Conservation (phyloP, 1,140 invertebrate species). For the Diachasmimorpha longicaudata region DNA sequence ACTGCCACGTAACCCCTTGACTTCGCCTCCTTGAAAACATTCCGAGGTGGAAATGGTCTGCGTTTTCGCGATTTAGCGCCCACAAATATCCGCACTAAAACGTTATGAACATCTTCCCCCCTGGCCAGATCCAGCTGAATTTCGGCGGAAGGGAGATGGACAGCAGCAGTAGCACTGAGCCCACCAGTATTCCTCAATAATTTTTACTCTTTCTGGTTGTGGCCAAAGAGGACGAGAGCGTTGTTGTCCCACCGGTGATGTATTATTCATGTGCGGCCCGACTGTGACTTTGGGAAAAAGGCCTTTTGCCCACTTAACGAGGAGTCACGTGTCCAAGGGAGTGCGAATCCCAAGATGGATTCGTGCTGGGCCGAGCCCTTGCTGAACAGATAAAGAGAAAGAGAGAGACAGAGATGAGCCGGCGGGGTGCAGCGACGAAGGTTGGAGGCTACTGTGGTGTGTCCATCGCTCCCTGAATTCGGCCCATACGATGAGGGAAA, state of each 20-base stretch:
- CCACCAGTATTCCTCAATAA: neutral
- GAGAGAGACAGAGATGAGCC: neutral
- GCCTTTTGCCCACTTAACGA: constrained; percentile 31
- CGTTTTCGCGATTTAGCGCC: neutral
- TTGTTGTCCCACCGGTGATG: constrained; percentile 19
- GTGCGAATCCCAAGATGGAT: constrained; percentile 35
- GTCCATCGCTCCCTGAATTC: neutral
- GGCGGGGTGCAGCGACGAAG: neutral
- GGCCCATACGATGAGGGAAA: neutral
- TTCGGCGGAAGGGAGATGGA: too few relatives aligned
- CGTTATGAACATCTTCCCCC: too few relatives aligned
- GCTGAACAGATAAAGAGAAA: neutral
- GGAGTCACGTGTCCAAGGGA: constrained; percentile 26
- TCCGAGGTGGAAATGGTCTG: neutral
- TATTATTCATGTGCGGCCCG: constrained; percentile 33
- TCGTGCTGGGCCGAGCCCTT: constrained; percentile 14
- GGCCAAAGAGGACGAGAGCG: constrained; percentile 2
- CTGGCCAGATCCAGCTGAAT: too few relatives aligned
- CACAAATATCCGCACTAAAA: too few relatives aligned
- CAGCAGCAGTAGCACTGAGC: neutral
- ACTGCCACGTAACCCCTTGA: neutral
- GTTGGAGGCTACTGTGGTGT: neutral
- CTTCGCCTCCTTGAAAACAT: neutral
- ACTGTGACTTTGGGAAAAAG: constrained; percentile 28
- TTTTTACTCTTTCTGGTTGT: neutral